Evolutionary conservation across 1,140 invertebrate species (phyloP).

Genomic region (Lysiphlebus fabarum): DNA sequence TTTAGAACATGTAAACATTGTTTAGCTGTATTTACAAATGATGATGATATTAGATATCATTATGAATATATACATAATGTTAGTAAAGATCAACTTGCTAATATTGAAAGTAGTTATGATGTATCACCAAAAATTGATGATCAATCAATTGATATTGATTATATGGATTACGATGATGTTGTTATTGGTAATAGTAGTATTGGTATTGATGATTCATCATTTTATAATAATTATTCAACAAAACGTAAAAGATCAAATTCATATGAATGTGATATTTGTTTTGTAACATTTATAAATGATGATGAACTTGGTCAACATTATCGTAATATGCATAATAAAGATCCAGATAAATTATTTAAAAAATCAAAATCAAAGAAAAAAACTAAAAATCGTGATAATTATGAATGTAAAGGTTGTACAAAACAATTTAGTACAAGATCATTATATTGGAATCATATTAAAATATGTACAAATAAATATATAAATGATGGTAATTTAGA

Average conservation of each 20-base stretch:
- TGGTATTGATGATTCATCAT: too few relatives aligned
- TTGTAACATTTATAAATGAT: constrained; percentile 47
- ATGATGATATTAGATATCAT: constrained; percentile 55
- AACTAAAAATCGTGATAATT: constrained; percentile 38
- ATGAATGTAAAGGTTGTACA: constrained; percentile 48
- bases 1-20: constrained; percentile 62
- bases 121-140: constrained; percentile 28
- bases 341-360: constrained; percentile 43
- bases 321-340: constrained; percentile 46
- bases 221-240: constrained; percentile 14
- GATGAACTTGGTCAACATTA: constrained; percentile 47
- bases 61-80: constrained; percentile 51
- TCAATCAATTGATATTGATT: constrained; percentile 41
- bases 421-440: constrained; percentile 50
- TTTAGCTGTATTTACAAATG: constrained; percentile 58
- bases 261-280: constrained; percentile 51
- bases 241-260: constrained; percentile 41
- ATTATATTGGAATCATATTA: constrained; percentile 47
- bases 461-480: constrained; percentile 35
- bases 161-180: constrained; percentile 45
- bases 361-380: constrained; percentile 37
- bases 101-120: constrained; percentile 46
- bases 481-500: constrained; percentile 17
- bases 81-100: constrained; percentile 47
- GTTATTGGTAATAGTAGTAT: constrained; percentile 17